These are phyloP conservation scores for Stenchaetothrips biformis DNA, from an alignment of 2,888 invertebrate genomes.

Conservation along the genomic window DNA sequence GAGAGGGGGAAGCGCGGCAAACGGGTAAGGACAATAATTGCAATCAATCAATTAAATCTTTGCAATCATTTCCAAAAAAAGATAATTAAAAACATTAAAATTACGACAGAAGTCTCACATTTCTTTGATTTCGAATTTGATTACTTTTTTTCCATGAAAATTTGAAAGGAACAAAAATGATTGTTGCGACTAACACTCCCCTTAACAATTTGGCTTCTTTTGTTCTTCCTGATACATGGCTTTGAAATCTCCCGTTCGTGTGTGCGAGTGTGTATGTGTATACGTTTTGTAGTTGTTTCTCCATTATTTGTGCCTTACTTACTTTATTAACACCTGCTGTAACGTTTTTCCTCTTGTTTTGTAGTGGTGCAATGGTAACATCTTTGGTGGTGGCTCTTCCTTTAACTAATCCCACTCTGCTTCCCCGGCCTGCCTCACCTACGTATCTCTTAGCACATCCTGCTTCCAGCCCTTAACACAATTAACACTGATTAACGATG, in stretches of 20 bases:
- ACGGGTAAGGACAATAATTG: slow-evolving; percentile 68
- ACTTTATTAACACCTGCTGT: background rate
- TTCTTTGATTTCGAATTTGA: background rate
- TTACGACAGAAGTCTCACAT: background rate
- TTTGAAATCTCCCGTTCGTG: slow-evolving; percentile 27
- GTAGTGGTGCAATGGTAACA: slow-evolving; percentile 26
- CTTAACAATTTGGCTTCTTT: background rate
- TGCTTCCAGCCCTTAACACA: background rate
- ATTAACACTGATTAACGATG: background rate
- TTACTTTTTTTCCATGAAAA: slow-evolving; percentile 28
- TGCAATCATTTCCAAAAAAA: background rate
- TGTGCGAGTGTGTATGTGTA: background rate
- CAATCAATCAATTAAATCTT: background rate
- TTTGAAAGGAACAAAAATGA: background rate
- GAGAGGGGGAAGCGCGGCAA: slow-evolving; percentile 88
- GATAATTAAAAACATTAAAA: background rate
- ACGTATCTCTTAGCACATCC: too few species aligned
- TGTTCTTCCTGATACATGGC: slow-evolving; percentile 31
- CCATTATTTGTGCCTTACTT: background rate
- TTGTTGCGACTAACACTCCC: background rate
- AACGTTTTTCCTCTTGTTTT: background rate
- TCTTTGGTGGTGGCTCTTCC: slow-evolving; percentile 8
- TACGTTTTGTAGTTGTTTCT: background rate
- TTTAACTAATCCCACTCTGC: too few species aligned
- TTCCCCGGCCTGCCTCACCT: too few species aligned